These are phyloP conservation scores for Cheilosia variabilis DNA, from an alignment of 2,888 invertebrate species.

Conservation along the genomic window DNA sequence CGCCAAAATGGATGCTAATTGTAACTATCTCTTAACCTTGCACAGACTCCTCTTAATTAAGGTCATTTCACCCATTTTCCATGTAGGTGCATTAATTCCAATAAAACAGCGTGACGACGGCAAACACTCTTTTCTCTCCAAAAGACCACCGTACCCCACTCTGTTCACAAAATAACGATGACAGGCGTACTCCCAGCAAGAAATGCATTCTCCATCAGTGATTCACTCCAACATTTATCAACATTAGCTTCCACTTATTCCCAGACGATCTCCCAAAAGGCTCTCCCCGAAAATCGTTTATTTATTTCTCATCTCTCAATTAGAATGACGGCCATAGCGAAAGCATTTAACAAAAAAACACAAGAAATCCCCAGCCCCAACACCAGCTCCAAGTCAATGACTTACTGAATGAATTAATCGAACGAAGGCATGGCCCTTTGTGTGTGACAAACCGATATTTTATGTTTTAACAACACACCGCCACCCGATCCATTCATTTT, in stretches of 20 bases:
- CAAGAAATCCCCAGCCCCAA: not conserved
- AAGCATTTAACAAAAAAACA: constrained; percentile 35
- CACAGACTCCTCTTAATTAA: too few species aligned
- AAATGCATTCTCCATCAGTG: constrained; percentile 6
- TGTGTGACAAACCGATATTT: constrained; percentile 54
- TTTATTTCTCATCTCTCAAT: constrained; percentile 67
- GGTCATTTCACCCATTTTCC: too few species aligned
- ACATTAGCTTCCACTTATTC: constrained; percentile 33
- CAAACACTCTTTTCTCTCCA: too few species aligned
- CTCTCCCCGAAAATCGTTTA: constrained; percentile 25
- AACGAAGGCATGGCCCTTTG: constrained; percentile 16
- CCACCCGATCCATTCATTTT: constrained; percentile 7
- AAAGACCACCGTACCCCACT: too few species aligned
- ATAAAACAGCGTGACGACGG: too few species aligned
- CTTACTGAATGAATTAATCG: constrained; percentile 59
- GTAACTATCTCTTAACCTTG: too few species aligned
- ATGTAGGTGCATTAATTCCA: too few species aligned
- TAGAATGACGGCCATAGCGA: constrained; percentile 44
- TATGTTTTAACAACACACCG: constrained; percentile 59
- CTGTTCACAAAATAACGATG: too few species aligned
- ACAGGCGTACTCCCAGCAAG: too few species aligned
- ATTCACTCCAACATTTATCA: constrained; percentile 42
- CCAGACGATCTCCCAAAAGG: constrained; percentile 12
- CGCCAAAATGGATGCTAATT: too few species aligned
- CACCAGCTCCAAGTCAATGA: constrained; percentile 49